phyloP scores from a whole-genome alignment of 2,113 vertebrate genomes.

The Castor canadensis region DNA sequence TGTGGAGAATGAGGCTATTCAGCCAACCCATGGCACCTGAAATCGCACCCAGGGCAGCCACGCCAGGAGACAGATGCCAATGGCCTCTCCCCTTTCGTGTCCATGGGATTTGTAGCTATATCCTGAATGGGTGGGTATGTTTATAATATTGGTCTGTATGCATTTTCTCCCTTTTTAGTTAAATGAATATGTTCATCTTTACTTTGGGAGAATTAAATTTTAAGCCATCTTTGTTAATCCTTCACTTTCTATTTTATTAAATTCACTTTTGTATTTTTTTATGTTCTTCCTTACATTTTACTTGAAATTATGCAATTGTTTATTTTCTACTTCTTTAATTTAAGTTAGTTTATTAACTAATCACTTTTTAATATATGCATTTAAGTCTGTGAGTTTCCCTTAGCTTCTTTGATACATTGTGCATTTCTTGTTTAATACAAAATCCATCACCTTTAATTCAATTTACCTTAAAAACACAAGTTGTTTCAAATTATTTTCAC shows the following conservation, averaged over 20 bases:
- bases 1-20: accelerated
- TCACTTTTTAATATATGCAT: not conserved
- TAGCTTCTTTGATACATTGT: accelerated
- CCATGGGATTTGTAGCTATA: accelerated
- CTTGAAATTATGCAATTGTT: not conserved
- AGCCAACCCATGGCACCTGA: accelerated
- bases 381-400: not conserved
- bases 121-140: accelerated
- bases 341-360: not conserved
- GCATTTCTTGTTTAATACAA: not conserved
- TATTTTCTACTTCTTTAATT: not conserved
- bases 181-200: not conserved
- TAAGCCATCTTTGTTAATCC: not conserved
- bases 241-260: not conserved
- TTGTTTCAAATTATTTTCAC: not conserved
- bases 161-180: not conserved
- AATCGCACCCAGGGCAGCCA: not conserved
- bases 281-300: not conserved
- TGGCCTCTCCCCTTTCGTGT: accelerated
- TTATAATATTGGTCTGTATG: not conserved
- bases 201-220: not conserved
- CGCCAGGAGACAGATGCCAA: accelerated
- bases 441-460: not conserved
- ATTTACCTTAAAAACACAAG: not conserved
- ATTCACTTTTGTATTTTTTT: not conserved